Evolutionary conservation across 2,888 invertebrate genomes (phyloP), one percentile per base, ranked within the genome.

Genomic region (Amaurobius ferox): DNA sequence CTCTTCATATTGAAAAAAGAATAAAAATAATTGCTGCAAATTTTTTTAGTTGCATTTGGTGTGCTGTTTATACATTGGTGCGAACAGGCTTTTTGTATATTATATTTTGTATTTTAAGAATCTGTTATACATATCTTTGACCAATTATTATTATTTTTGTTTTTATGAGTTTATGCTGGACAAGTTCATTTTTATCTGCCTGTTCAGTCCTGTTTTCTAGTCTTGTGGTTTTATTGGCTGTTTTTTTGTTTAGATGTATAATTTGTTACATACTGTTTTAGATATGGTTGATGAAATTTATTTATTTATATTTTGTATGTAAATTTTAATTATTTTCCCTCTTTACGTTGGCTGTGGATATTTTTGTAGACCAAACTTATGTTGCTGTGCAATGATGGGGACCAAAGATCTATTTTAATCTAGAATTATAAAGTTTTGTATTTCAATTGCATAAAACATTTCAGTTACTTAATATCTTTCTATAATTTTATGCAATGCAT

Each of bases 301-400:
- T 11, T 44, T 44, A 44, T 44, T 9, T 44, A 44, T 16, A 44
- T 44, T 13, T 16, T 44, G 44, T 44, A 11, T 44, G 6, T 5
- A 16, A 16, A 13, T 13, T 44, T 44, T 16, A 2, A 13, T 2
- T 44, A 16, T 44, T 6, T 55, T 23, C 23, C 13, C 23, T 23
- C 55, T 55, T 55, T 1, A 23, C 11, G 5, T 44, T 23, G 5
- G 55, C 23, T 7, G 6, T 44, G 16, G 16, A 7, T 44, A 44
- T 44, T 44, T 44, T 16, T 35, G 35, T 35, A 44, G 44, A 2
- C 16, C 6, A 23, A 55, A 55, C 55, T 11, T 16, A 6, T 23
- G 55, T 55, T 55, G 16, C 55, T 55, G 55, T 55, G 55, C 55
- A 55, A 55, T 55, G 55, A 55, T 23, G 23, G 23, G 55, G 55